Evolutionary conservation across 23 tunicate species (phyloP).

Genomic region (Trididemnum nubilum): DNA sequence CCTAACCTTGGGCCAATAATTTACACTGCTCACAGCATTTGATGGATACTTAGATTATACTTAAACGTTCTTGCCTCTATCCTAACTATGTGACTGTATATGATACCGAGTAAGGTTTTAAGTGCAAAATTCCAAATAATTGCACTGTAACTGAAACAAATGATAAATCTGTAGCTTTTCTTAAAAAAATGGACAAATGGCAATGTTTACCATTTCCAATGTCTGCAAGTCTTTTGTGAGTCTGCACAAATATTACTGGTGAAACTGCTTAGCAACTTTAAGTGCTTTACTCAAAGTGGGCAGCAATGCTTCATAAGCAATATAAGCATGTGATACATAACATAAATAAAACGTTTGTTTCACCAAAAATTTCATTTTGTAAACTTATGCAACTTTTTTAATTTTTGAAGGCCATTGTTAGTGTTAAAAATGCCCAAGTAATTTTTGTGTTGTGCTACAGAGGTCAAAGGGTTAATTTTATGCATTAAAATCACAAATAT

Average conservation of each 20-base stretch:
- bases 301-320: conserved; percentile 35
- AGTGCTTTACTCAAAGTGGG: conserved; percentile 10
- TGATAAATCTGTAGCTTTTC: conserved; percentile 18
- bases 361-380: conserved; percentile 5
- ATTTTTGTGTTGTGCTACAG: conserved; percentile 31
- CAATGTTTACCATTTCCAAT: background rate
- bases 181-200: background rate
- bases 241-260: too few relatives aligned
- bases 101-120: too few relatives aligned
- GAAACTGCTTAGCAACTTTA: conserved; percentile 17
- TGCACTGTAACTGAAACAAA: conserved; percentile 16
- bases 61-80: too few relatives aligned
- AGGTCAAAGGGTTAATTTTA: conserved; percentile 18
- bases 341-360: conserved; percentile 12
- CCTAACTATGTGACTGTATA: too few relatives aligned
- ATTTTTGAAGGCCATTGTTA: conserved; percentile 20
- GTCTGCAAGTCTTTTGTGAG: background rate
- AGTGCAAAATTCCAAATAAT: background rate
- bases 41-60: too few relatives aligned
- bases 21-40: too few relatives aligned
- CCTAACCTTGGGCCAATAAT: background rate
- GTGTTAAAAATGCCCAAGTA: conserved; percentile 23
- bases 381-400: background rate
- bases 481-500: conserved; percentile 24
- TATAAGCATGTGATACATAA: background rate